These are phyloP conservation scores for Oreohelix idahoensis DNA, from an alignment of 1,140 invertebrate genomes.

Conservation along the genomic window DNA sequence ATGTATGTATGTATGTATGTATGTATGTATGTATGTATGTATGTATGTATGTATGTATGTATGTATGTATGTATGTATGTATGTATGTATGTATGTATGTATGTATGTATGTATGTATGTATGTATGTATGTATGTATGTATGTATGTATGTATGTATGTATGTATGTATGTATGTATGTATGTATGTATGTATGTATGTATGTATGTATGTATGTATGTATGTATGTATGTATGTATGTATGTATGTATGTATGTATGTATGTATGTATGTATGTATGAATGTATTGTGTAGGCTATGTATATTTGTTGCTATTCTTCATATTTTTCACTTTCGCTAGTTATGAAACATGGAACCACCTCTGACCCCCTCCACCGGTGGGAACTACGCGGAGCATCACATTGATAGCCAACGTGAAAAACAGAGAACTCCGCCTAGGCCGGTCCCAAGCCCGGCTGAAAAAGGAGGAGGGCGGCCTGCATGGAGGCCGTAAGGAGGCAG, in stretches of 20 bases:
- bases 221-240: conserved; percentile 31
- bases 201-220: conserved; percentile 29
- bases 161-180: too few relatives aligned
- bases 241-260: conserved; percentile 31
- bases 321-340: too few relatives aligned
- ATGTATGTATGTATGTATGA: conserved; percentile 31
- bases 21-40: background rate
- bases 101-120: background rate
- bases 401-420: too few relatives aligned
- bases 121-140: background rate
- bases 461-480: too few relatives aligned
- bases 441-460: too few relatives aligned
- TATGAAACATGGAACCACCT: too few relatives aligned
- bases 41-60: background rate
- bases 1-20: background rate
- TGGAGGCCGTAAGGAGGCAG: too few relatives aligned
- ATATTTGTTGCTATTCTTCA: too few relatives aligned
- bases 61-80: background rate
- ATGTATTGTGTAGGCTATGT: background rate
- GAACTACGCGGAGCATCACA: too few relatives aligned
- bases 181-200: conserved; percentile 8
- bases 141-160: background rate
- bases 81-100: background rate
- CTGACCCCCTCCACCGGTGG: too few relatives aligned
- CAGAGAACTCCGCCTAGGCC: too few relatives aligned